Base-by-base conservation (phyloP, 2,888 invertebrate genomes). In the Amaurobius ferox region DNA sequence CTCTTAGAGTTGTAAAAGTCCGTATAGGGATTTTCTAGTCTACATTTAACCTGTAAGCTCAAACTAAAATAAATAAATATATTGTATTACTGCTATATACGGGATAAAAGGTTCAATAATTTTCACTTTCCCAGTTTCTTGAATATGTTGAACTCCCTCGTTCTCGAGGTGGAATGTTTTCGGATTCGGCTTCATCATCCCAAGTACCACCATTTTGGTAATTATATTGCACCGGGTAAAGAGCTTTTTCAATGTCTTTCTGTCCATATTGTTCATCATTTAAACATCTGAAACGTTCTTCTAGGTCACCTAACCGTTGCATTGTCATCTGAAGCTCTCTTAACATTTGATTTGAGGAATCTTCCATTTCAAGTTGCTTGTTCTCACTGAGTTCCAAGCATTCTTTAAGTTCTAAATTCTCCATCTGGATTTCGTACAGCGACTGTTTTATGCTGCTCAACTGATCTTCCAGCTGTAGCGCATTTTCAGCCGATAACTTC, bases 401-500 rank as follows among this genome's bases (percentile, higher is more conserved):
- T 55, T 86, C 86, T 32, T 86, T 86, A 23, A 86, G 71, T 26
- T 86, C 86, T 29, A 86, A 9, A 35, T 86, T 86, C 32, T 86
- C 86, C 71, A 86, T 79, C 32, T 86, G 86, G 30, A 86, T 86
- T 23, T 86, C 86, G 19, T 86, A 86, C 6, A 86, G 71, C 3
- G 79, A 79, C 26, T 74, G 79, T 19, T 86, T 86, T 28, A 86
- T 86, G 35, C 86, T 73, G 6, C 67, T 79, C 30, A 86, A 55
- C 66, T 86, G 86, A 0, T 78, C 79, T 48, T 86, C 79, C 39
- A 86, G 62, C 30, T 86, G 86, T 26, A 86, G 9, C 1, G 86
- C 86, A n/a, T 86, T 86, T 29, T 86, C 79, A 0, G 86, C 70
- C 0, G 86, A 79, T 48, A 86, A 23, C 23, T 86, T 79, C 26